Evolutionary conservation across 2,113 vertebrate genomes (phyloP), one percentile per base, ranked within the genome.

Genomic region (Coreoperca whiteheadi): DNA sequence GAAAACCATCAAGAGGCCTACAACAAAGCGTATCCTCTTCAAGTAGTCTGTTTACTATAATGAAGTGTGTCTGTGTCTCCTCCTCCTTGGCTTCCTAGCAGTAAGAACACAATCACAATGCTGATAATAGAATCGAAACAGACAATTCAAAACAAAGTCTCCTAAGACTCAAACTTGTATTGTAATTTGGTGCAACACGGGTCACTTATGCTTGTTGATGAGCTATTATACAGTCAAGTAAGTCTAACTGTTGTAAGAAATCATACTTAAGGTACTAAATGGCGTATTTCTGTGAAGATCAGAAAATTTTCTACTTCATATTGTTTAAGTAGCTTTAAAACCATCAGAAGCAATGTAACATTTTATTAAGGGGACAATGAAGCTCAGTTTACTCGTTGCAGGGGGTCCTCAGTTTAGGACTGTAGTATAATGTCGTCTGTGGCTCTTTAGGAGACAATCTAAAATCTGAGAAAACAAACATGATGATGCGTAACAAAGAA

Each of bases 91-190:
- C 21, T 67, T 70, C 78, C 28, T 4, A 34, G 64, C 37, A 79
- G 56, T 48, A 23, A 54, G 28, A 65, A 65, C 37, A 34, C 25
- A 39, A 32, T 51, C 30, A 64, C 61, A 78, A 39, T 32, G 74
- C 63, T 56, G 54, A 37, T 41, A 56, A 82, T 18, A 63, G 39
- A 77, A 72, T 60, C 18, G 41, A 72, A 61, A 23, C 30, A n/a
- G 64, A 41, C 70, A 34, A 65, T 41, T 50, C 0, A 18, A 70
- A 53, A 30, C 20, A 50, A n/a, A 37, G 50, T 21, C 34, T 77
- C 34, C 28, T 53, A n/a, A 78, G 46, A 69, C 18, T 83, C 59
- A 65, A 39, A 57, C 63, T 15, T 69, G 53, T 69, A 53, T 81
- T 25, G 71, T 6, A 79, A 3, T 76, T 37, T 51, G 32, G 14